A percentile compares a stretch with the other conserved stretches of the same genome.
Evolutionary conservation across 2,113 vertebrate genomes (phyloP).

Genomic region (Chitala chitala): DNA sequence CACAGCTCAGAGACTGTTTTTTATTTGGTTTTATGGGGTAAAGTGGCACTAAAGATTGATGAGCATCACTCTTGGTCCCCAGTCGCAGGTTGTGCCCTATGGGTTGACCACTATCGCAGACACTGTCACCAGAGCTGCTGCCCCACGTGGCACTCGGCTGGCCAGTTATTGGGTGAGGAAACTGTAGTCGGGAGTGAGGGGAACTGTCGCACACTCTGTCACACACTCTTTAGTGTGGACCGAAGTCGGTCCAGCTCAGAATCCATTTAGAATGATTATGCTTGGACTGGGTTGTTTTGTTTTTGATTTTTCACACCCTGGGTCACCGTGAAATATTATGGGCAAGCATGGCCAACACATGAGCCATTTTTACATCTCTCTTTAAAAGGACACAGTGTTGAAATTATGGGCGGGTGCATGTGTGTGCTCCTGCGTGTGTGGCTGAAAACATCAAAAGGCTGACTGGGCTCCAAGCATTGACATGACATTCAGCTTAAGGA

Average conservation of each 20-base stretch:
- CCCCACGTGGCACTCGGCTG: constrained; percentile 38
- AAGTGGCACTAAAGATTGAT: no score
- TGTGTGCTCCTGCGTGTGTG: constrained; percentile 41
- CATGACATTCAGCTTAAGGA: constrained; percentile 49
- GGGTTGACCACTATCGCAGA: constrained; percentile 47
- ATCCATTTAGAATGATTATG: constrained; percentile 26
- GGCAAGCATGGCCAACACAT: constrained; percentile 13
- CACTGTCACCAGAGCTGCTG: constrained; percentile 41
- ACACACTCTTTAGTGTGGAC: neutral
- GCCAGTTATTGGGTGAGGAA: constrained; percentile 26
- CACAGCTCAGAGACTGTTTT: no score
- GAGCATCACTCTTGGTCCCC: constrained; percentile 57
- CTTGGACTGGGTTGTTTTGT: constrained; percentile 31
- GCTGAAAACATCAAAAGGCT: constrained; percentile 52
- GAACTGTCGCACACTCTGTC: constrained; percentile 4
- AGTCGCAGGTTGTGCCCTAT: constrained; percentile 48
- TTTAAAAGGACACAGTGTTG: constrained; percentile 50
- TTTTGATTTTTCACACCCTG: constrained; percentile 33
- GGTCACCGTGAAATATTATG: constrained; percentile 37
- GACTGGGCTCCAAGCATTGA: constrained; percentile 49
- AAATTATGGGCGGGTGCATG: constrained; percentile 44
- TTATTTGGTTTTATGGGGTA: no score
- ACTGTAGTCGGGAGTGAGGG: neutral
- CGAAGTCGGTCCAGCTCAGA: constrained; percentile 24
- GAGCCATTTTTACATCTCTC: constrained; percentile 35